Evolutionary conservation across 2,888 invertebrate species (phyloP), one percentile per base, ranked within the genome.

Genomic region (Xanthostigma xanthostigma): DNA sequence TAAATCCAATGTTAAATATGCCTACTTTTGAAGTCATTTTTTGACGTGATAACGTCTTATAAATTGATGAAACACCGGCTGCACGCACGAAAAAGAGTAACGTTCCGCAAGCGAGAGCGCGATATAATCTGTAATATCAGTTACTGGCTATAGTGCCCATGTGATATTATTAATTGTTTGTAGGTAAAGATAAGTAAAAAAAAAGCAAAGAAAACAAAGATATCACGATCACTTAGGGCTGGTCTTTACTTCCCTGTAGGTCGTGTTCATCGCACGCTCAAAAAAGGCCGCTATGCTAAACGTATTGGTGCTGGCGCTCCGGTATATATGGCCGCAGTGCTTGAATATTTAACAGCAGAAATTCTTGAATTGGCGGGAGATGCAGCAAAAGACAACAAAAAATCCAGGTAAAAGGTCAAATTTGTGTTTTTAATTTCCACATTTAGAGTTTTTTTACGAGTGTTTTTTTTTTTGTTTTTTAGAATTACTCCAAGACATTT

Each of bases 401-500:
- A 79, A 63, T 71, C 74, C 2, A 73, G 74, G 44, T 44, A 36
- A 34, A 10, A 12, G n/a, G 10, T 45, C n/a, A 34, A 10, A 60
- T 60, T 14, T 60, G 60, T 17, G 59, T 59, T 1, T 49, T 59
- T 9, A 59, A 59, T 41, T 53, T 59, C 13, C 60, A 6, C 27
- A 6, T 6, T 27, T 27, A 6, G 3, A 17, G 1, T 27, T 27
- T 27, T 27, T 27, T 27, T 27, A 27, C 27, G 6, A 27, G 6
- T 27, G n/a, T 6, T 27, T 27, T 27, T 27, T 2, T 27, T 3
- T 27, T 27, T 27, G 17, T 34, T 41, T 55, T 55, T 17, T 53
- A 65, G 79, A 67, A 87, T 90, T 59, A 80, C 82, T 49, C 85
- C 87, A 1, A 74, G 87, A 45, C 88, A 88, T 63, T 69, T 89